These are phyloP conservation scores for Mnemiopsis leidyi DNA, from an alignment of 37 sponge, comb jelly and placozoan species.

Conservation along the genomic window DNA sequence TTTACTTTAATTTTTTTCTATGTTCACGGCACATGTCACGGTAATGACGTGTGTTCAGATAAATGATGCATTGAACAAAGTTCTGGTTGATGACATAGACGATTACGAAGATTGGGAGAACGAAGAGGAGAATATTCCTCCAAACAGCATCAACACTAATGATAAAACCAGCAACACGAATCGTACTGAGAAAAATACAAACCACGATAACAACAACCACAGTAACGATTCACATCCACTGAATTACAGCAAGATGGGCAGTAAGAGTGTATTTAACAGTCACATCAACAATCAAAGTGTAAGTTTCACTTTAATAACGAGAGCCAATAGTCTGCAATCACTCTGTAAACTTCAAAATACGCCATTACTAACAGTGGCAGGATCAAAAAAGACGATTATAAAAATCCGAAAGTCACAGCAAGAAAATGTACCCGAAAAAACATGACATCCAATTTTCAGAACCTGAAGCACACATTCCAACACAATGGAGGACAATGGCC, in stretches of 20 bases:
- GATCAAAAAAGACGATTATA: too few relatives aligned
- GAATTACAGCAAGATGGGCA: background rate
- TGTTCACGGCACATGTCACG: too few relatives aligned
- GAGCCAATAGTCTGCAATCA: too few relatives aligned
- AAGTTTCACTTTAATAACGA: too few relatives aligned
- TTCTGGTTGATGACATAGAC: constrained; percentile 41
- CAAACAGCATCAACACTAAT: background rate
- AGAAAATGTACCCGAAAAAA: too few relatives aligned
- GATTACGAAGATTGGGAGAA: constrained; percentile 29
- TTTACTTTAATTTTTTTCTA: background rate
- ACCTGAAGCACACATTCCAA: constrained; percentile 44
- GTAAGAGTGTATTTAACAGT: background rate
- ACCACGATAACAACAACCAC: background rate
- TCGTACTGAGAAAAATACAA: background rate
- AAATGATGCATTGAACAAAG: background rate
- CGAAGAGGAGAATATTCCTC: constrained; percentile 36
- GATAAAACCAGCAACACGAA: background rate
- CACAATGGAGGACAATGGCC: constrained; percentile 64
- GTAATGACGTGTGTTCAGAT: too few relatives aligned
- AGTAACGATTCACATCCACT: background rate
- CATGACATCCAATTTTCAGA: too few relatives aligned
- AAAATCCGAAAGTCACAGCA: too few relatives aligned
- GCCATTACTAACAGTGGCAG: too few relatives aligned
- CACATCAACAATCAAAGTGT: background rate
- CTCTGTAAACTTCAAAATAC: too few relatives aligned